Conservation (phyloP, 2,888 invertebrate species). For the Drosophila demipolita region DNA sequence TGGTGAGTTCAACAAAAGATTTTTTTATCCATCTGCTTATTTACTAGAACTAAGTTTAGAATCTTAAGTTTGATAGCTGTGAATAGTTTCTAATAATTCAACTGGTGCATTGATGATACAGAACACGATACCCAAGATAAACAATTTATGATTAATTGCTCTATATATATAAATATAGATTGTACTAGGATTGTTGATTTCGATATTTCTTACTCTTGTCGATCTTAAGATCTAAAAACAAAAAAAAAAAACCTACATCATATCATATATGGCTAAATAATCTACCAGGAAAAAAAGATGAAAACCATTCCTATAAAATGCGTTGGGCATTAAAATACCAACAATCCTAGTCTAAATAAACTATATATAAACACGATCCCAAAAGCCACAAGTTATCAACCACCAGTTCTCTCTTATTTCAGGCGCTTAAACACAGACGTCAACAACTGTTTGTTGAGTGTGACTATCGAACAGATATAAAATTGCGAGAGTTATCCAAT, state of each 20-base stretch:
- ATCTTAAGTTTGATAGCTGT: constrained; percentile 48
- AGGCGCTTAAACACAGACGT: constrained; percentile 86
- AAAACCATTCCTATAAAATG: neutral
- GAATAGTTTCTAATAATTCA: constrained; percentile 66
- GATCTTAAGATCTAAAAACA: constrained; percentile 1
- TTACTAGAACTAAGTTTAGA: constrained; percentile 40
- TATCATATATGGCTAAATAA: neutral
- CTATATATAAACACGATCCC: constrained; percentile 86
- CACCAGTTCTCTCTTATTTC: constrained; percentile 96
- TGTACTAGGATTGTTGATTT: constrained; percentile 46
- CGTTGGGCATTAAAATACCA: constrained; percentile 12
- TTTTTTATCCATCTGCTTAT: constrained; percentile 13
- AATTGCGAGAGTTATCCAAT: constrained; percentile 55
- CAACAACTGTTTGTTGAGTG: constrained; percentile 69
- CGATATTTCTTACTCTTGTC: neutral
- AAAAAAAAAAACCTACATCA: neutral
- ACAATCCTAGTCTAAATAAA: constrained; percentile 46
- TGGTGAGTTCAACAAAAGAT: constrained; percentile 89
- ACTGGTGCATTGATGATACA: constrained; percentile 78
- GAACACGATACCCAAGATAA: constrained; percentile 47
- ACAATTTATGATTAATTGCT: constrained; percentile 38
- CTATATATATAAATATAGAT: constrained; percentile 29
- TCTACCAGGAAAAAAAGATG: neutral
- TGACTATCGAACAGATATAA: constrained; percentile 75
- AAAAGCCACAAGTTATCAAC: constrained; percentile 87